phyloP scores from a whole-genome alignment of 1,140 invertebrate species.

The Rhyacophila brunnea region DNA sequence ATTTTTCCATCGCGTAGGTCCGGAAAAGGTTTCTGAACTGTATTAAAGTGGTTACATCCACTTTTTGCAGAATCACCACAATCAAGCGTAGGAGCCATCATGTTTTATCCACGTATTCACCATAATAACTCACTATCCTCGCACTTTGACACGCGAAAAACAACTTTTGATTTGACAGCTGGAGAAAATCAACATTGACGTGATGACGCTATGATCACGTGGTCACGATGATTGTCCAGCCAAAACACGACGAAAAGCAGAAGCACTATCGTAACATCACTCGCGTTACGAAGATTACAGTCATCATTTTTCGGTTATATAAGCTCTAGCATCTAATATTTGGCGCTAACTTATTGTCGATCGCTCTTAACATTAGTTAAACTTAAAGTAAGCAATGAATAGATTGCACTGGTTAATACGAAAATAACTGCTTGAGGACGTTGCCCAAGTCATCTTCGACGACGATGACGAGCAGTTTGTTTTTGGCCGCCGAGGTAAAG shows the following conservation, averaged over 20 bases:
- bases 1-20: constrained; percentile 56
- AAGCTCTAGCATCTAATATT: constrained; percentile 36
- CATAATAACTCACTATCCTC: not conserved
- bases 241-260: not conserved
- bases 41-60: constrained; percentile 35
- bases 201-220: constrained; percentile 37
- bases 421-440: constrained; percentile 57
- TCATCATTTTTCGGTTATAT: constrained; percentile 13
- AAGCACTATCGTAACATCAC: constrained; percentile 22
- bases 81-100: constrained; percentile 7
- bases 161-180: not conserved
- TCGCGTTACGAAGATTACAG: constrained; percentile 12
- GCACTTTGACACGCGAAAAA: not conserved
- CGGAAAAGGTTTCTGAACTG: constrained; percentile 49
- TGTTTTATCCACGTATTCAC: not conserved
- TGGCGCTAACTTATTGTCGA: constrained; percentile 33
- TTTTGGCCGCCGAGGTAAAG: constrained; percentile 50
- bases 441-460: constrained; percentile 58
- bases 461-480: constrained; percentile 51
- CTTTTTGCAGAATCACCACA: constrained; percentile 7
- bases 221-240: constrained; percentile 19
- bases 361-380: constrained; percentile 29
- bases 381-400: constrained; percentile 19
- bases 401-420: constrained; percentile 39
- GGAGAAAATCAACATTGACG: constrained; percentile 26